phyloP scores from a whole-genome alignment of 2,113 vertebrate species.

The Cinclus cinclus region DNA sequence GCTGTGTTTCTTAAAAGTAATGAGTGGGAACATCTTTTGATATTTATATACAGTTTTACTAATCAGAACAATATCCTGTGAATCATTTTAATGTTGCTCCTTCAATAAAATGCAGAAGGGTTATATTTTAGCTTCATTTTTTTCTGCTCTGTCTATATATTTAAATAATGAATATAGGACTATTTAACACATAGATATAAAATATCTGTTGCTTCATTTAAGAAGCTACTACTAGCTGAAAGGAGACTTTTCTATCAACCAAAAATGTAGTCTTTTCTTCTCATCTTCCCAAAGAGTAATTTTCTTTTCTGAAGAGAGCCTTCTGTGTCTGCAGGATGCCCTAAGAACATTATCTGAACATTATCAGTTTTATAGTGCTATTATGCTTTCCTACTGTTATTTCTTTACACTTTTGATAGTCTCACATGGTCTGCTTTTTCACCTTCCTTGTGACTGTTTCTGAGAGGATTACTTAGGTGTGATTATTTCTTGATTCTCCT shows the following conservation, averaged over 20 bases:
- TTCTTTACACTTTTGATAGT: neutral
- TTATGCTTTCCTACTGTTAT: neutral
- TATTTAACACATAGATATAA: neutral
- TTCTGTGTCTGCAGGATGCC: neutral
- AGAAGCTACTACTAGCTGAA: neutral
- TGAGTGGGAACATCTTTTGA: neutral
- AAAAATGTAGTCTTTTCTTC: neutral
- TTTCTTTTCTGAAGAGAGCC: neutral
- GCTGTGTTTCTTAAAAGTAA: neutral
- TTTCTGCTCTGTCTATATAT: neutral
- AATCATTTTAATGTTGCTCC: neutral
- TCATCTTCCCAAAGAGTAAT: neutral
- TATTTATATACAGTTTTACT: neutral
- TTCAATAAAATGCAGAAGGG: neutral
- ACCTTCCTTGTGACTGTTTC: neutral
- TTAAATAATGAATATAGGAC: conserved; percentile 25
- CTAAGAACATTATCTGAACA: neutral
- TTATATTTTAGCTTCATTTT: neutral
- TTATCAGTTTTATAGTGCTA: neutral
- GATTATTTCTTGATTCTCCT: neutral
- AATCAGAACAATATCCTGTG: neutral
- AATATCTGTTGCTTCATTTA: neutral
- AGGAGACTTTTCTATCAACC: neutral
- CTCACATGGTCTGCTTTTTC: neutral
- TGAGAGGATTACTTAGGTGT: neutral